Evolutionary conservation across 2,797 vertebrate genomes (phyloP).

Genomic region (Ibycter americanus): DNA sequence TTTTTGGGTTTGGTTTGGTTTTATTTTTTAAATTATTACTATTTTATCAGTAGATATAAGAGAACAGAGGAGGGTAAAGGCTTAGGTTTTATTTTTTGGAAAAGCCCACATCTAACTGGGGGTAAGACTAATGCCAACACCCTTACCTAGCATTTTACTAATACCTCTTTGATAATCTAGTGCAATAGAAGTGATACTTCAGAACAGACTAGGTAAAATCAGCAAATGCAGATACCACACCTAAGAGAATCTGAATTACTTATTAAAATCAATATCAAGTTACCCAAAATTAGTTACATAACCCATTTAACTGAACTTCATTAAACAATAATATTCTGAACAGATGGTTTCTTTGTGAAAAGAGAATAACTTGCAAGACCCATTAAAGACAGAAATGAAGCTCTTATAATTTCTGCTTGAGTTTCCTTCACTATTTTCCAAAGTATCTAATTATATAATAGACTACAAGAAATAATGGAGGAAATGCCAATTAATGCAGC

Average conservation of each 20-base stretch:
- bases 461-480: conserved; percentile 55
- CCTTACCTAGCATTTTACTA: conserved; percentile 66
- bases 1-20: background rate
- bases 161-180: conserved; percentile 71
- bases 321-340: conserved; percentile 47
- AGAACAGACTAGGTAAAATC: conserved; percentile 65
- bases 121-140: conserved; percentile 61
- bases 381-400: conserved; percentile 45
- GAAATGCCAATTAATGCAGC: conserved; percentile 62
- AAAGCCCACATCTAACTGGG: conserved; percentile 52
- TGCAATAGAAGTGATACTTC: conserved; percentile 67
- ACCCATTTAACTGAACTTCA: conserved; percentile 43
- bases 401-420: conserved; percentile 32
- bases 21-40: background rate
- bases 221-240: conserved; percentile 64
- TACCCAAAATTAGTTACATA: conserved; percentile 46
- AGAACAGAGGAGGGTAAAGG: conserved; percentile 80
- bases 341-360: conserved; percentile 47
- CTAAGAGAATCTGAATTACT: conserved; percentile 58
- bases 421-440: conserved; percentile 55
- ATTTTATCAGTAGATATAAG: conserved; percentile 59
- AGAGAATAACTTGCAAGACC: conserved; percentile 28
- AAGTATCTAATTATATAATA: conserved; percentile 54
- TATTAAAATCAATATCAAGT: conserved; percentile 47
- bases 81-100: conserved; percentile 40